Evolutionary conservation across 2,113 vertebrate species (phyloP).

Genomic region (Gymnobelideus leadbeateri): DNA sequence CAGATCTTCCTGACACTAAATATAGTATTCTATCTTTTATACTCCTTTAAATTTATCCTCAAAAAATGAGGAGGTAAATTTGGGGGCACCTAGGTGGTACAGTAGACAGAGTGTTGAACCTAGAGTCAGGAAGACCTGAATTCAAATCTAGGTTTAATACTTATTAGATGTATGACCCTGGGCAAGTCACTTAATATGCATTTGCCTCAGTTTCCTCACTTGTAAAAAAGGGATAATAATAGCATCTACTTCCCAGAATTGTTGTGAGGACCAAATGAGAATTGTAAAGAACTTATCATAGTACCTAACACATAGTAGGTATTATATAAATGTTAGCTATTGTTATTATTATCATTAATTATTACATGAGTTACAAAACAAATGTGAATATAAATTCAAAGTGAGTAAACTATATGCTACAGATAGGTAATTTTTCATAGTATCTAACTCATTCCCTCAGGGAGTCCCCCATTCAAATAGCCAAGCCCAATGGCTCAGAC

Average conservation of each 20-base stretch:
- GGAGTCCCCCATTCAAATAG: neutral
- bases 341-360: neutral
- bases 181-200: neutral
- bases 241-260: neutral
- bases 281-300: neutral
- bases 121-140: neutral
- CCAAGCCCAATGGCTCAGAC: neutral
- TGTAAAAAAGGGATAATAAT: neutral
- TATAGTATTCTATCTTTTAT: neutral
- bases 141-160: neutral
- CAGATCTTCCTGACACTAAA: neutral
- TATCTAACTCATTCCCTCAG: neutral
- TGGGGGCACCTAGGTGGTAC: neutral
- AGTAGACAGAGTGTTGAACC: neutral
- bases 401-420: conserved; percentile 27
- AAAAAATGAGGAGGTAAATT: neutral
- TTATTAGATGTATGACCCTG: neutral
- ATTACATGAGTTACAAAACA: neutral
- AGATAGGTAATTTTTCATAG: neutral
- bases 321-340: neutral
- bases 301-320: neutral
- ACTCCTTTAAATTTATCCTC: neutral
- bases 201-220: neutral
- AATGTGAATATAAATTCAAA: conserved; percentile 22
- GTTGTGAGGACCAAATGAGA: neutral